phyloP scores from a whole-genome alignment of 1,140 invertebrate species.

The Drosophila pseudoananassae region DNA sequence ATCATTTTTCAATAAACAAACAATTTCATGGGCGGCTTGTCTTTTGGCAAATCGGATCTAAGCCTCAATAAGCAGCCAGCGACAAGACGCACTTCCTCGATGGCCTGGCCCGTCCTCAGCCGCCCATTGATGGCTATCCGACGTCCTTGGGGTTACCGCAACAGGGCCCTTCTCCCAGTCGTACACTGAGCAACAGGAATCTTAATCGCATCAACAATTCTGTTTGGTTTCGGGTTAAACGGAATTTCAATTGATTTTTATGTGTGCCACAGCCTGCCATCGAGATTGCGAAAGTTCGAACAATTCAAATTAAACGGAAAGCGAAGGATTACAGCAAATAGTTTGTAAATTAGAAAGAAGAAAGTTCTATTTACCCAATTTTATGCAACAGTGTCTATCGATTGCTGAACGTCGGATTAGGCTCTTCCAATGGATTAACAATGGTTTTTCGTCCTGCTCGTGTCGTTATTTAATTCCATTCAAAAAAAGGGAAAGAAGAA shows the following conservation, averaged over 20 bases:
- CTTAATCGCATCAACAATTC: conserved; percentile 47
- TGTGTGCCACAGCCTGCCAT: conserved; percentile 8
- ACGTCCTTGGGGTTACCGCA: conserved; percentile 23
- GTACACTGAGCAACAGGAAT: conserved; percentile 64
- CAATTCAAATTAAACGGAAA: conserved; percentile 4
- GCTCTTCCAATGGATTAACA: conserved; percentile 60
- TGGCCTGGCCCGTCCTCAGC: conserved; percentile 3
- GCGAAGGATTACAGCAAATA: neutral
- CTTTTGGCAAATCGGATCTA: conserved; percentile 80
- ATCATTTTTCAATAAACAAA: conserved; percentile 83
- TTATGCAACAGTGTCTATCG: conserved; percentile 34
- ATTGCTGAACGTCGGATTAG: conserved; percentile 43
- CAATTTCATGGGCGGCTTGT: conserved; percentile 81
- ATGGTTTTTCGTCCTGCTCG: conserved; percentile 45
- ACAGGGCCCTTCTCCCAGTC: conserved; percentile 36
- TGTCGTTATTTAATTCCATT: conserved; percentile 23
- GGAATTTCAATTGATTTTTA: conserved; percentile 33
- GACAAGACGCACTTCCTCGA: conserved; percentile 78
- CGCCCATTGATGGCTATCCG: conserved; percentile 59
- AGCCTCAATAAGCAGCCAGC: conserved; percentile 81
- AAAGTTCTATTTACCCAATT: neutral
- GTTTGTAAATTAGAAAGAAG: neutral
- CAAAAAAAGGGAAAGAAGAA: conserved; percentile 1
- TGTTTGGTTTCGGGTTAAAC: conserved; percentile 23
- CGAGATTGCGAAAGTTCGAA: conserved; percentile 3